Evolutionary conservation across 92 coral and sea anemone species (phyloP), one percentile per base, ranked within the genome.

Genomic region (Desmophyllum pertusum): DNA sequence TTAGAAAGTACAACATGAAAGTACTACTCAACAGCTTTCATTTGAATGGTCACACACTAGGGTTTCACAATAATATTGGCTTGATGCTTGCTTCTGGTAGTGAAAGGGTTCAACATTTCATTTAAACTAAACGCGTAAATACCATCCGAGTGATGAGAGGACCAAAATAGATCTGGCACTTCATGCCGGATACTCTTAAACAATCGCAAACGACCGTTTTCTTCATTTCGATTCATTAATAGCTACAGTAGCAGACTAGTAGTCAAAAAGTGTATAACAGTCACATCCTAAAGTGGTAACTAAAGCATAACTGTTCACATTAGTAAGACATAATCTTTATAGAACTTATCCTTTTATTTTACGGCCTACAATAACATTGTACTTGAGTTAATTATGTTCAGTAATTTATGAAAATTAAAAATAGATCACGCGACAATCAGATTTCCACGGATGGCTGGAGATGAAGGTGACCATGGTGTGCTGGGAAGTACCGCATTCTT

Each of bases 401-500:
- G 53, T 4, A 13, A 14, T 2, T 59, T 15, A 59, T 59, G 25
- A 25, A 59, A 59, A 27, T 25, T 59, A 31, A n/a, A 8, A 25
- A 19, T 59, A 25, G 35, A 9, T 14, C 40, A 9, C n/a, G 71
- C 71, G 41, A 33, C 27, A 9, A 41, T 43, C 21, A 51, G 27
- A 40, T 40, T 62, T 31, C 25, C 73, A 63, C 53, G 83, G 70
- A 77, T 38, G 53, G 13, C 17, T 33, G 66, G 36, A 18, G 10
- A 42, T 64, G 61, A 65, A 3, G 19, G 30, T 3, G 10, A n/a
- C 5, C n/a, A n/a, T n/a, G n/a, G 9, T n/a, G 37, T 6, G 50
- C 9, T 3, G 42, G n/a, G 6, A 13, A 53, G 3, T 79, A 31
- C 83, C 83, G 83, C 83, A 79, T 79, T 79, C 53, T 48, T 14